These are phyloP conservation scores for Mormyrops boulengeri DNA, from an alignment of 2,797 vertebrate species.

Conservation along the genomic window DNA sequence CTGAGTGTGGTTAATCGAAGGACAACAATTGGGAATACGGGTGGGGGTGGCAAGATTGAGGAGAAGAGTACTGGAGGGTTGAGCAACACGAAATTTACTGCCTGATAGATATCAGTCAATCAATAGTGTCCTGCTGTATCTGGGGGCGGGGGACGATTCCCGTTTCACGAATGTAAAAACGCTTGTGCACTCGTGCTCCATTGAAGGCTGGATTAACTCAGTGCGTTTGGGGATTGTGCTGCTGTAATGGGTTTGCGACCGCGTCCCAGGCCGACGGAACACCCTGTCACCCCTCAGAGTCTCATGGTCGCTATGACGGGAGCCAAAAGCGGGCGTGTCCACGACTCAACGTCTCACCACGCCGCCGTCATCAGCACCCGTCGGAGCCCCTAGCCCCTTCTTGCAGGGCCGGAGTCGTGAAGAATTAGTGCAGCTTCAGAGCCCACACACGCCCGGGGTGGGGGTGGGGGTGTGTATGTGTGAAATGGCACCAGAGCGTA, in stretches of 20 bases:
- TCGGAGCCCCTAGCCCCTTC: neutral
- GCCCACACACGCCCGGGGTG: neutral
- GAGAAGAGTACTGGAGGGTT: neutral
- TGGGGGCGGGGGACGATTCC: neutral
- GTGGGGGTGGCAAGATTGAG: neutral
- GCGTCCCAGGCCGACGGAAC: neutral
- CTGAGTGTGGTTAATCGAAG: neutral
- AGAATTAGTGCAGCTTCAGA: neutral
- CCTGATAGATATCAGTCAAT: neutral
- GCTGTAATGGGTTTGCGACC: neutral
- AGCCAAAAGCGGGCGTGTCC: too few species aligned
- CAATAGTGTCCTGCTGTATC: neutral
- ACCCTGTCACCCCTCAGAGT: neutral
- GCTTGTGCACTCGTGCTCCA: neutral
- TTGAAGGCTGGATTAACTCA: neutral
- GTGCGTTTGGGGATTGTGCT: neutral
- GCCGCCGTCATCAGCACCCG: neutral
- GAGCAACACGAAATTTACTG: neutral
- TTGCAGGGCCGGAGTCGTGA: neutral
- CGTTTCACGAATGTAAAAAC: neutral
- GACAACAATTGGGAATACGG: neutral
- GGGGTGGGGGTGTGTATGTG: constrained; percentile 6
- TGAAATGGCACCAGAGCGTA: constrained; percentile 44
- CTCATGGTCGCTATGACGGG: neutral
- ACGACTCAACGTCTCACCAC: neutral